Evolutionary conservation across 2,797 vertebrate species (phyloP).

Genomic region (Sebastes diploproa): DNA sequence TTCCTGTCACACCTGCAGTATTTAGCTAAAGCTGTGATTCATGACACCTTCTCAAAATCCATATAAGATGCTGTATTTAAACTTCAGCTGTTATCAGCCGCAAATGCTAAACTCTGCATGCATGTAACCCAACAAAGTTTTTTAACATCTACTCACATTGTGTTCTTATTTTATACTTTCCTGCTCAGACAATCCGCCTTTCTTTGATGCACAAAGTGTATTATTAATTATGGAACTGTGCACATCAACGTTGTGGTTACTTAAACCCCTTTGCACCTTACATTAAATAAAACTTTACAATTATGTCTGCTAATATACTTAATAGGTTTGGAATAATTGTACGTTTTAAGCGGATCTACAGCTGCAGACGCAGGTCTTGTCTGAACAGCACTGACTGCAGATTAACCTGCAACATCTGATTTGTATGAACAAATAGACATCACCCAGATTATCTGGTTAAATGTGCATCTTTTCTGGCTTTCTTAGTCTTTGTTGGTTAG

Average conservation of each 20-base stretch:
- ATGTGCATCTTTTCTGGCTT: no score
- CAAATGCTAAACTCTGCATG: not conserved
- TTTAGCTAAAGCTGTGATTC: not conserved
- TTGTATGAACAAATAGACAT: not conserved
- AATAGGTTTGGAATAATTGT: not conserved
- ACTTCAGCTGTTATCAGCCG: no score
- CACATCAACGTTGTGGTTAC: not conserved
- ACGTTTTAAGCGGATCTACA: not conserved
- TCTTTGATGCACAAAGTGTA: not conserved
- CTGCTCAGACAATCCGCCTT: not conserved
- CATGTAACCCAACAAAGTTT: no score
- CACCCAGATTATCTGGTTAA: no score
- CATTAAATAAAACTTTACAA: not conserved
- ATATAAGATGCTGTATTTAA: not conserved
- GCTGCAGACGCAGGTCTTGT: not conserved
- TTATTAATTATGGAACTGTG: not conserved
- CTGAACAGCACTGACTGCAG: not conserved
- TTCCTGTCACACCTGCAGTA: not conserved
- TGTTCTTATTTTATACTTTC: no score
- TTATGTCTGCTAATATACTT: no score
- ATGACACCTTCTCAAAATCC: rapidly evolving
- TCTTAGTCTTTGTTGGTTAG: no score
- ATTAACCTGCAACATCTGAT: not conserved
- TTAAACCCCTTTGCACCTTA: not conserved
- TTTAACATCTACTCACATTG: not conserved